Base-by-base conservation (phyloP, 2,113 vertebrate genomes). In the Apeltes quadracus region DNA sequence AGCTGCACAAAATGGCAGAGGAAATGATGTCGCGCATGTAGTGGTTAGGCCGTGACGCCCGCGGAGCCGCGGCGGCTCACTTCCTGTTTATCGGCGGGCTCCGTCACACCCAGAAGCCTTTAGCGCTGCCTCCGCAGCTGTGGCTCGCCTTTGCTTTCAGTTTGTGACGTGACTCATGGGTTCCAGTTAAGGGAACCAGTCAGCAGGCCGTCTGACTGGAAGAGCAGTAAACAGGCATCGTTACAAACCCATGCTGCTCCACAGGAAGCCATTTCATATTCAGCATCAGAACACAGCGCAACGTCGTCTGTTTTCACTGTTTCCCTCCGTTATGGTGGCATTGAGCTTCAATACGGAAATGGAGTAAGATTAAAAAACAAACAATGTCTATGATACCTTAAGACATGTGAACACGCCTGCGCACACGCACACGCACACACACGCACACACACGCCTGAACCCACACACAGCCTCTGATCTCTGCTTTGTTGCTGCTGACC, bases 131-230 rank as follows among this genome's bases (percentile, higher is more conserved):
- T 23, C 22, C 48, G 44, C 34, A 29, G 73, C 61, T 7, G 43
- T 16, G 32, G 2, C 75, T n/a, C 3, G n/a, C 22, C 71, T 61
- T 80, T 46, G 73, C 83, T 90, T 85, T 88, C 83, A 82, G 61
- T 88, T 84, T 34, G 36, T 22, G 39, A 48, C 55, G 64, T 89
- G 89, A 90, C 83, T 88, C 89, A 90, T 88, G 67, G 73, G 38
- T 87, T 81, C 88, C 83, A 79, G 83, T 79, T 72, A n/a, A 85
- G 22, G 53, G 56, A 69, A 74, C 43, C 53, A 76, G 84, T 79
- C 83, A 81, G 81, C 69, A 68, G 69, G 68, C 50, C 44, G 41
- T 36, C 66, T 90, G 85, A 84, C 87, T 77, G 83, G 85, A 86
- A 88, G 56, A 76, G 78, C 78, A 58, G 67, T 55, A 58, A 61